Conservation (phyloP, 2,797 vertebrate genomes). For the Propithecus perrieri region DNA sequence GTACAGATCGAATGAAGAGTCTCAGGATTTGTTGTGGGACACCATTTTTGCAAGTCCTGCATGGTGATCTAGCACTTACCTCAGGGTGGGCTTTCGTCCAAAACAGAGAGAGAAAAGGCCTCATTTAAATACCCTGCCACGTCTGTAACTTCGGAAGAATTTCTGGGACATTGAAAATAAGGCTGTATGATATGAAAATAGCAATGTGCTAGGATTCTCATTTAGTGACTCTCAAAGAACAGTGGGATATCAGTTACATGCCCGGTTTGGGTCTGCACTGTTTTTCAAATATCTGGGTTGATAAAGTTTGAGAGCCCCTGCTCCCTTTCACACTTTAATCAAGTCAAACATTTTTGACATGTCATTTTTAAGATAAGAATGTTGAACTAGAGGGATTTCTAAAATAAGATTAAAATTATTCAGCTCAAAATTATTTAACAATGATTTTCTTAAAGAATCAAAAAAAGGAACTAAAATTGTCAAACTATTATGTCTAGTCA, state of each 20-base stretch:
- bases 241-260: neutral
- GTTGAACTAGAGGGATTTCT: neutral
- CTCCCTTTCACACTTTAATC: neutral
- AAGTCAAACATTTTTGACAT: neutral
- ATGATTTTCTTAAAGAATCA: neutral
- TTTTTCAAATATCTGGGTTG: neutral
- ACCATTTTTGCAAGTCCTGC: neutral
- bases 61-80: neutral
- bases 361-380: neutral
- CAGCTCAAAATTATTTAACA: constrained; percentile 16
- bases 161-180: neutral
- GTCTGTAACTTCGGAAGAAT: neutral
- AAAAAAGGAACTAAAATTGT: neutral
- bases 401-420: neutral
- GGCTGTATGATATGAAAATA: neutral
- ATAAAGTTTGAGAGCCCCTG: neutral
- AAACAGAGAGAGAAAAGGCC: neutral
- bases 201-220: neutral
- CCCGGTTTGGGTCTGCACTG: neutral
- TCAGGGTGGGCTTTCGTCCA: neutral
- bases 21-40: neutral
- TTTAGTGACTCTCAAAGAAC: neutral
- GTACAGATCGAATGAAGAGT: neutral
- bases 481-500: neutral
- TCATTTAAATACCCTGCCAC: neutral